Evolutionary conservation across 2,113 vertebrate genomes (phyloP).

Genomic region (Struthidea cinerea): DNA sequence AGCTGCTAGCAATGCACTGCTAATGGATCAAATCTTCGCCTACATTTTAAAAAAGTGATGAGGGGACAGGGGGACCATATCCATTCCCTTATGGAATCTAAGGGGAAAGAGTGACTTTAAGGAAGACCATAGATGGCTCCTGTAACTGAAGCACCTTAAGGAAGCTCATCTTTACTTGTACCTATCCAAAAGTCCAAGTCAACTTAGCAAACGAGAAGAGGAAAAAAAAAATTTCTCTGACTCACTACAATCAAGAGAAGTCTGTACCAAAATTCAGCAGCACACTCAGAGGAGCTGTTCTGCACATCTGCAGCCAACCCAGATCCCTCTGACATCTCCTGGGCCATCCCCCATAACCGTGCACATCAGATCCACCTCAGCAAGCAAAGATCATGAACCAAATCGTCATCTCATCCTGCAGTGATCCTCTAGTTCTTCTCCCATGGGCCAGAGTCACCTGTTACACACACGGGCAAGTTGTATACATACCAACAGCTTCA

Average conservation of each 20-base stretch:
- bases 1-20: accelerated
- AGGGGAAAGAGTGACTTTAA: background rate
- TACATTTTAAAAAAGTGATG: background rate
- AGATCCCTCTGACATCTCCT: background rate
- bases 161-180: background rate
- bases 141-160: background rate
- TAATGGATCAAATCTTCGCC: background rate
- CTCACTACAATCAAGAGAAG: background rate
- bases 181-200: background rate
- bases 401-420: background rate
- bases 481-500: background rate
- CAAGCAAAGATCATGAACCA: background rate
- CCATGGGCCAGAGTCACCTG: background rate
- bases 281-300: background rate
- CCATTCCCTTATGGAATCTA: background rate
- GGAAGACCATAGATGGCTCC: background rate
- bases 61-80: background rate
- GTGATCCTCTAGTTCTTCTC: background rate
- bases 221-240: background rate
- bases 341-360: background rate
- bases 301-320: background rate
- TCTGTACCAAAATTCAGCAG: background rate
- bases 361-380: background rate
- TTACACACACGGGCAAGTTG: accelerated
- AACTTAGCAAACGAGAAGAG: background rate